Conservation (phyloP, 1,140 invertebrate genomes). For the Drosophila littoralis region DNA sequence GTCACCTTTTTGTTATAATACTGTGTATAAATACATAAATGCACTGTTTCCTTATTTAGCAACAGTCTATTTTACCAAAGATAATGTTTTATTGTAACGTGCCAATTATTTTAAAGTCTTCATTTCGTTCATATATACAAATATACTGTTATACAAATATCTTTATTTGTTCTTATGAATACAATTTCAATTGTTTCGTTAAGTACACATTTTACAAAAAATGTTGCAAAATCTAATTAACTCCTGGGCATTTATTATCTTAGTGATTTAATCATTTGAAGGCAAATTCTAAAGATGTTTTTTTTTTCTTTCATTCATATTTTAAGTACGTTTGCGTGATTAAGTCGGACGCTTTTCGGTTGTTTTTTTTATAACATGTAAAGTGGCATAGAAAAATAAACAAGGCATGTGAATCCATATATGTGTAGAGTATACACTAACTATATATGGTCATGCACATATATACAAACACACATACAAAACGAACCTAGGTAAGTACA, state of each 20-base stretch:
- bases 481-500: slow-evolving; percentile 34
- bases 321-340: slow-evolving; percentile 59
- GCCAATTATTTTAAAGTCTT: too few relatives aligned
- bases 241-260: slow-evolving; percentile 49
- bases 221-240: slow-evolving; percentile 57
- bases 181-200: slow-evolving; percentile 38
- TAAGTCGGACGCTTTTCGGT: slow-evolving; percentile 26
- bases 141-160: too few relatives aligned
- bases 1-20: too few relatives aligned
- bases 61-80: too few relatives aligned
- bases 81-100: too few relatives aligned
- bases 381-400: slow-evolving; percentile 55
- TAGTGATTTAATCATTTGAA: slow-evolving; percentile 69
- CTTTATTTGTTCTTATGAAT: slow-evolving; percentile 35
- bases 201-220: slow-evolving; percentile 54
- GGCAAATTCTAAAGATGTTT: slow-evolving; percentile 66
- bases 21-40: too few relatives aligned
- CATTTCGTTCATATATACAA: too few relatives aligned
- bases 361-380: slow-evolving; percentile 17
- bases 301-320: slow-evolving; percentile 13
- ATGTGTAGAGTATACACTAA: slow-evolving; percentile 1
- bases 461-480: slow-evolving; percentile 16
- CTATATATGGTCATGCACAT: neutral
- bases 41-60: too few relatives aligned
- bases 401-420: slow-evolving; percentile 26